Evolutionary conservation across 2,113 vertebrate species (phyloP).

Genomic region (Cyanoliseus patagonus): DNA sequence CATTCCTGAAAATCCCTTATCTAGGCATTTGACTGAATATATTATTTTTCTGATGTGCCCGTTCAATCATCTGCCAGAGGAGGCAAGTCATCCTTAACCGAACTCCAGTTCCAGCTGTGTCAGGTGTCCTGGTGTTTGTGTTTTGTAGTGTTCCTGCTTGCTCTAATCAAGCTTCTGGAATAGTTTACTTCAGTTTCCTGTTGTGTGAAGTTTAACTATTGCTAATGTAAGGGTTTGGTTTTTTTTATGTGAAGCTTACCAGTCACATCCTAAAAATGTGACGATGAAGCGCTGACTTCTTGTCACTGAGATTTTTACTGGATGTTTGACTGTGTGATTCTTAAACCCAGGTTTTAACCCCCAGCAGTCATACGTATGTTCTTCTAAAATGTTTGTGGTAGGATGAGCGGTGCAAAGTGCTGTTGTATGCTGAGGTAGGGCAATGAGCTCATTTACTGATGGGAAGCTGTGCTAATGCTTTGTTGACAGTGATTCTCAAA

Average conservation of each 20-base stretch:
- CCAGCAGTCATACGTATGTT: not conserved
- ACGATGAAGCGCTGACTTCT: fast-evolving
- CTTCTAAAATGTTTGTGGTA: not conserved
- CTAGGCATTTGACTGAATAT: not conserved
- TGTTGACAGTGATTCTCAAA: not conserved
- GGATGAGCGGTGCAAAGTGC: fast-evolving
- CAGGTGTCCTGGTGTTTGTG: not conserved
- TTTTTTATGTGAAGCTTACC: not conserved
- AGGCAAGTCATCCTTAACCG: not conserved
- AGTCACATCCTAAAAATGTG: not conserved
- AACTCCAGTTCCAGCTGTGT: not conserved
- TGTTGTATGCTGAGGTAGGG: not conserved
- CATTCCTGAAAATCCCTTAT: not conserved
- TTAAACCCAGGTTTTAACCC: not conserved
- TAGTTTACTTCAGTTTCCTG: not conserved
- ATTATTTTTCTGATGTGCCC: not conserved
- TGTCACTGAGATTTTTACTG: not conserved
- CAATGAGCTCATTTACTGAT: not conserved
- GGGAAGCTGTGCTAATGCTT: not conserved
- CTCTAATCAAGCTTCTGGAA: not conserved
- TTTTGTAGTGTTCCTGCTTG: not conserved
- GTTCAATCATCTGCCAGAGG: not conserved
- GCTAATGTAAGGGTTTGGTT: not conserved
- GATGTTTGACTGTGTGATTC: fast-evolving
- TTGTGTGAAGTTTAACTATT: not conserved